Evolutionary conservation across 2,888 invertebrate genomes (phyloP).

Genomic region (Belgica antarctica): DNA sequence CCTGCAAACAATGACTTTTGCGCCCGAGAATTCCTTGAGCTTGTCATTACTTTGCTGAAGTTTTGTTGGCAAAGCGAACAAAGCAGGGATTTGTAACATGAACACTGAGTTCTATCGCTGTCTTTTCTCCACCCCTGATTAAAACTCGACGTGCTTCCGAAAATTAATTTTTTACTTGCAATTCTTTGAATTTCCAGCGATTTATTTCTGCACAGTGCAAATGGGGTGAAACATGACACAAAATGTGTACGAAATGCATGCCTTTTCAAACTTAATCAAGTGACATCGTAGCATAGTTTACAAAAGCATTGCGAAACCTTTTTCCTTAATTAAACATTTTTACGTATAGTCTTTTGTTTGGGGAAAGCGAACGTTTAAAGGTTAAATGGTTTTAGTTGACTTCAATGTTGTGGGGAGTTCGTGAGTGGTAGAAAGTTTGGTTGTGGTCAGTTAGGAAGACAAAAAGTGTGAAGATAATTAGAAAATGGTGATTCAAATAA

Average conservation of each 20-base stretch:
- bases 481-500: no score
- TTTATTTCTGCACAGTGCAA: background rate
- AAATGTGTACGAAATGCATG: background rate
- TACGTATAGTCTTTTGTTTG: background rate
- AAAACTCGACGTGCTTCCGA: conserved; percentile 28
- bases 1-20: conserved; percentile 43
- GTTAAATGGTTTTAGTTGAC: background rate
- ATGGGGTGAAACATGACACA: conserved; percentile 43
- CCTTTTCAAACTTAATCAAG: conserved; percentile 37
- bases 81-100: background rate
- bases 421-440: no score
- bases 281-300: conserved; percentile 37
- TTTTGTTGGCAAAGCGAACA: background rate
- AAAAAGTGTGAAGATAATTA: no score
- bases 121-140: conserved; percentile 23
- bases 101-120: no score
- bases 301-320: conserved; percentile 35
- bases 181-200: conserved; percentile 5
- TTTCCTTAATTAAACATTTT: conserved; percentile 39
- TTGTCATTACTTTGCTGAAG: background rate
- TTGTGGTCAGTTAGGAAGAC: no score
- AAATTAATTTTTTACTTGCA: conserved; percentile 39
- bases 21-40: conserved; percentile 23
- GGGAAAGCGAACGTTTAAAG: no score
- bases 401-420: conserved; percentile 13